These are phyloP conservation scores for Agrypnia vestita DNA, from an alignment of 1,140 invertebrate species.

Conservation along the genomic window DNA sequence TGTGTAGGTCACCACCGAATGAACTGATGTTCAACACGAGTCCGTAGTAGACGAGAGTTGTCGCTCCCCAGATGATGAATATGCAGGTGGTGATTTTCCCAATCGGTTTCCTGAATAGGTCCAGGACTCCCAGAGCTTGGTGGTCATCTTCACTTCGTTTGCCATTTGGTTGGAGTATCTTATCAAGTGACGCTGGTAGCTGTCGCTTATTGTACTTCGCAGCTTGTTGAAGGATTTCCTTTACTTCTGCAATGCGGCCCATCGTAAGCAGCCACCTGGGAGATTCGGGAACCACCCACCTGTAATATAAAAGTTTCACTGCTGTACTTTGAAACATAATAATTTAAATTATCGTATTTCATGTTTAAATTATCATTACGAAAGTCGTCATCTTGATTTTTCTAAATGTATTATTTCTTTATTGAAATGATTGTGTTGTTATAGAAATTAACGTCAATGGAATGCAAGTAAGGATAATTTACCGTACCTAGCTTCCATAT, in stretches of 20 bases:
- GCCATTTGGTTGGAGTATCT: constrained; percentile 71
- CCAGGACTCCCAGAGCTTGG: constrained; percentile 73
- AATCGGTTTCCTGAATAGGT: constrained; percentile 77
- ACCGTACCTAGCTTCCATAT: too few species aligned
- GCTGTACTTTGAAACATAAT: too few species aligned
- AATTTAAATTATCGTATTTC: too few species aligned
- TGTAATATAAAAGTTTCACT: constrained; percentile 61
- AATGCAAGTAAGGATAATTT: too few species aligned
- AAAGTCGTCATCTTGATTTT: not conserved
- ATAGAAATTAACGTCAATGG: too few species aligned
- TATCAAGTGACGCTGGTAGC: constrained; percentile 77
- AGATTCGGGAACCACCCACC: constrained; percentile 87
- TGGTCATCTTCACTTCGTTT: constrained; percentile 63
- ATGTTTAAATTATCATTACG: too few species aligned
- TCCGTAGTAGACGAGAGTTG: constrained; percentile 83
- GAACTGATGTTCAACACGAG: constrained; percentile 81
- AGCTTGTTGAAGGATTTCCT: constrained; percentile 79
- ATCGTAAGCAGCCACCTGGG: constrained; percentile 87
- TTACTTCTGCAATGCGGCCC: constrained; percentile 80
- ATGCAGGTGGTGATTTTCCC: constrained; percentile 79
- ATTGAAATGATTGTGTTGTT: too few species aligned
- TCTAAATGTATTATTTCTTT: too few species aligned
- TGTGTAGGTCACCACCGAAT: constrained; percentile 80
- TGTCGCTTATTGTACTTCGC: constrained; percentile 78
- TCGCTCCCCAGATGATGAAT: constrained; percentile 81